Conservation (phyloP, 2,797 vertebrate genomes). For the Anguilla obscura region DNA sequence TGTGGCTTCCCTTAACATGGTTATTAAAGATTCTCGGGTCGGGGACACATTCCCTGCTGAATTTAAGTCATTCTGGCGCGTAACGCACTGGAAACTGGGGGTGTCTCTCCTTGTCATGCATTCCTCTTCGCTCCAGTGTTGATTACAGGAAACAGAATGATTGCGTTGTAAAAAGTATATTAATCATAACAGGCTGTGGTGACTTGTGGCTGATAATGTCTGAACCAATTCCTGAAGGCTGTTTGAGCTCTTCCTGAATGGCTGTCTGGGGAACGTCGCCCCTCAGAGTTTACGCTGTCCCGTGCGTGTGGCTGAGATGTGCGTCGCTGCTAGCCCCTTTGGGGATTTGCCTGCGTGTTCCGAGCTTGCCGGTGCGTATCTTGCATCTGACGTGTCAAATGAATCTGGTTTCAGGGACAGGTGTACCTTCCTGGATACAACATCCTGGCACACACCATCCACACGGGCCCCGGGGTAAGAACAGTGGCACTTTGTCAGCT, state of each 20-base stretch:
- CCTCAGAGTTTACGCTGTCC: background rate
- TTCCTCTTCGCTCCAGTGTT: background rate
- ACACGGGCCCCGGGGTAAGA: conserved; percentile 70
- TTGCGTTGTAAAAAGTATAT: background rate
- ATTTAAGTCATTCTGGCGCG: background rate
- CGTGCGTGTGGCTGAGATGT: background rate
- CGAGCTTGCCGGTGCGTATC: background rate
- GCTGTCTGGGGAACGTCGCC: too few relatives aligned
- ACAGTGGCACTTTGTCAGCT: conserved; percentile 8
- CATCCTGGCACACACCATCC: conserved; percentile 21
- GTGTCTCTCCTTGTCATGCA: background rate
- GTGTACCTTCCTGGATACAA: conserved; percentile 37
- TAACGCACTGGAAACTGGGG: background rate
- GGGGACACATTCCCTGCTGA: background rate
- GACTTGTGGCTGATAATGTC: background rate
- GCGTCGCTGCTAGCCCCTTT: background rate
- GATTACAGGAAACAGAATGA: background rate
- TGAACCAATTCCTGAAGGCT: background rate
- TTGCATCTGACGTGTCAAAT: background rate
- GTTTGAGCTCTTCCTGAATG: background rate
- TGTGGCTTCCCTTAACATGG: background rate
- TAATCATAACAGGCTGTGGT: background rate
- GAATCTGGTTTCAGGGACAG: conserved; percentile 34
- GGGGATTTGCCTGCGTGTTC: background rate
- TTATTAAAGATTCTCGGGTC: background rate